These are phyloP conservation scores for Leucozona laternaria DNA, from an alignment of 2,888 invertebrate genomes.

Conservation along the genomic window DNA sequence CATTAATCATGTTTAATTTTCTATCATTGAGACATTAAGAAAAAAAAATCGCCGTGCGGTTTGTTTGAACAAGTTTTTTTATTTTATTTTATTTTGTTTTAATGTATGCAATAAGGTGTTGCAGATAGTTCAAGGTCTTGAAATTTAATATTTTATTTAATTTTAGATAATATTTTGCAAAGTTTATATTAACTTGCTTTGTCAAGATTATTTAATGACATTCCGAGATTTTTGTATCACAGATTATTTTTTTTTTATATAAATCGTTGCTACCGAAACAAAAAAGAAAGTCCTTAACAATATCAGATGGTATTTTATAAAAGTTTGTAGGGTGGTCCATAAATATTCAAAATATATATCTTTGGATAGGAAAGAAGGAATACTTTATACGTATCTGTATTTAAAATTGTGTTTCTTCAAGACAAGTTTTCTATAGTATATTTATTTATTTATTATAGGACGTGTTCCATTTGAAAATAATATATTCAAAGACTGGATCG, in stretches of 20 bases:
- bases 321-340: no score
- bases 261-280: neutral
- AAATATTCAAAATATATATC: no score
- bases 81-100: neutral
- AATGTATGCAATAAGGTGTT: constrained; percentile 11
- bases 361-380: no score
- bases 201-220: neutral
- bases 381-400: no score
- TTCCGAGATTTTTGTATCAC: neutral
- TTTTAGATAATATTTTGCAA: neutral
- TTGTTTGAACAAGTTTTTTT: constrained; percentile 35
- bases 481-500: no score
- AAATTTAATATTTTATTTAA: constrained; percentile 27
- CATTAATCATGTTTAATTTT: constrained; percentile 39
- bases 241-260: neutral
- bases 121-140: constrained; percentile 41
- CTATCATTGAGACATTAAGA: neutral
- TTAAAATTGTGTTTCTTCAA: no score
- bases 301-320: neutral
- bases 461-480: no score
- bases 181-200: neutral
- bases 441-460: no score
- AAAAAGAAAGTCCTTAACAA: neutral
- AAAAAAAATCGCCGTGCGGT: constrained; percentile 1
- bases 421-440: no score